Base-by-base conservation (phyloP, 2,113 vertebrate species). In the Herpetotheres cachinnans region DNA sequence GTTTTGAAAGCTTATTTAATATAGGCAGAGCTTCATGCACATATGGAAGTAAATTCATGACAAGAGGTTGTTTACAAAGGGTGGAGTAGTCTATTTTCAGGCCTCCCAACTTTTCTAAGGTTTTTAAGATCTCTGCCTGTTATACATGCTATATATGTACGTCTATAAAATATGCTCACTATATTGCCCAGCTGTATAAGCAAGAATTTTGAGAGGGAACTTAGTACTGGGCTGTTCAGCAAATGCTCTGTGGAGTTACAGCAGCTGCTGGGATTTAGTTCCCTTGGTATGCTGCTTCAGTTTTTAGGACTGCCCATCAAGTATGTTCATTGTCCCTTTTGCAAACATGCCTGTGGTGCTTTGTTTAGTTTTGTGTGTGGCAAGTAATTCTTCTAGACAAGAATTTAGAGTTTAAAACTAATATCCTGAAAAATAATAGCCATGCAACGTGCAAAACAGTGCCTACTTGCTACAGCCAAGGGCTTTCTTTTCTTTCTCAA, bases 191-290 rank as follows among this genome's bases (percentile, higher is more conserved):
- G 95, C 95, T 96, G 94, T 95, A 97, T 83, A 96, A 97, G 94
- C 96, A 96, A 85, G 81, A 93, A 88, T 95, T 90, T 96, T 92
- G 55, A 88, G 93, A 95, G 46, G 40, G 56, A 81, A 67, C 59
- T 96, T 91, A 70, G 66, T 91, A 72, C 66, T 59, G 87, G 65
- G 76, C 81, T 89, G 92, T 81, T 80, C 89, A 88, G 83, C 94
- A 97, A 93, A 87, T 92, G 86, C 49, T 91, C 40, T 63, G 61
- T 16, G 29, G 95, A 58, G 25, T 94, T 97, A 82, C 1, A 94
- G 96, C 96, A 97, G 95, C 97, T 97, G 97, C 95, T 89, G 85
- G 95, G 96, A 95, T 97, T 98, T 97, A 91, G 78, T 96, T 40
- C 58, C 94, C 71, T 67, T 86, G 81, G 69, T 84, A 85, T 92